Evolutionary conservation across 2,888 invertebrate genomes (phyloP), one percentile per base, ranked within the genome.

Genomic region (Eilema depressum): DNA sequence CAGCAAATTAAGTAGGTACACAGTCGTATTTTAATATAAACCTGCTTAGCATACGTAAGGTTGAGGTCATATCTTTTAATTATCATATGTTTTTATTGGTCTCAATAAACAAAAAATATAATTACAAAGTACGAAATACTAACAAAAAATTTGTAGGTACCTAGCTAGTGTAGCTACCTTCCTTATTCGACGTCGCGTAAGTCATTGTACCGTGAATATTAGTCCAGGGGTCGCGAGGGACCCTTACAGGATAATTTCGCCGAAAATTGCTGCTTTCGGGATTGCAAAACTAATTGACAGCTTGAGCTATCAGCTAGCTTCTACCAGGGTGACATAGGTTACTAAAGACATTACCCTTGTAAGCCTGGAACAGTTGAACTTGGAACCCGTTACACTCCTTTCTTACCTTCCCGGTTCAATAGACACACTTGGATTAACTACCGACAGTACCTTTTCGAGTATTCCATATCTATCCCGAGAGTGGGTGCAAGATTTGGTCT

Each of bases 31-130:
- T n/a, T n/a, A 10, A 8, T 53, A 53, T n/a, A 53, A 53, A 53
- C 53, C 53, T 53, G 53, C 53, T 53, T 53, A 53, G 53, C 53
- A 53, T 53, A n/a, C 53, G 53, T 53, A 53, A 53, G 53, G 53
- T 53, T 53, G 53, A 53, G 53, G 53, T 53, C n/a, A 53, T 53
- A n/a, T n/a, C n/a, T 53, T 53, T 53, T 53, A 53, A 53, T 53
- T 53, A 53, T 53, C n/a, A 10, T 53, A 10, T 53, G 53, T 53
- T 53, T 47, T 53, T 53, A 53, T 53, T 53, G n/a, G 10, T 53
- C 53, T 53, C n/a, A 53, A n/a, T 53, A 53, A n/a, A 53, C 53
- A 53, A 53, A 53, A 53, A 53, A 53, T n/a, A 53, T 53, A 53
- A n/a, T 53, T 10, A n/a, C 10, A 10, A 17, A 53, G 53, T 53